Percentiles rank a stretch among this genome's conserved stretches.
Evolutionary conservation across 1,140 invertebrate species (phyloP).

Genomic region (Drosophila chauvacae): DNA sequence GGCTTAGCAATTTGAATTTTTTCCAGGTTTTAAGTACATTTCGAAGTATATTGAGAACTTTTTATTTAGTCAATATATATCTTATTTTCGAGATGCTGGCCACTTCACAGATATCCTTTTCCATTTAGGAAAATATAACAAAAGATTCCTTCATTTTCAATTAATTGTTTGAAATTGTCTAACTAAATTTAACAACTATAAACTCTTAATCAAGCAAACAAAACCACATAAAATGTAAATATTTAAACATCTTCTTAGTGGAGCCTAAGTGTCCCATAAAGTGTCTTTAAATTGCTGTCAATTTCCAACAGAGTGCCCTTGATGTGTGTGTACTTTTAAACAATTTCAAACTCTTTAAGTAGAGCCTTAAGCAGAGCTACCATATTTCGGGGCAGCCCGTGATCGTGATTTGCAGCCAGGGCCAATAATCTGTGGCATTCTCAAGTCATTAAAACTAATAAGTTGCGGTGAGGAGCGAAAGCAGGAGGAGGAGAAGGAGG

Average conservation of each 20-base stretch:
- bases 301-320: background rate
- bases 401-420: conserved; percentile 9
- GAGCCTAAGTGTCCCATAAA: background rate
- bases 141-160: background rate
- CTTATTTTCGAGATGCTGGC: no score
- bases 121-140: background rate
- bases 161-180: background rate
- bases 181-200: no score
- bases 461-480: conserved; percentile 1
- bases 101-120: background rate
- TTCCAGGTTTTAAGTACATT: no score
- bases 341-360: background rate
- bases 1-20: no score
- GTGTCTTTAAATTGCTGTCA: background rate
- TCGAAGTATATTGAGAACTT: no score
- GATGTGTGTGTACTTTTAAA: background rate
- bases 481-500: background rate
- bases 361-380: background rate
- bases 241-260: background rate
- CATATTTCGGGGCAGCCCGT: conserved; percentile 1
- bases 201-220: background rate
- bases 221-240: background rate
- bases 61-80: no score
- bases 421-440: conserved; percentile 3
- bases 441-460: conserved; percentile 21